Evolutionary conservation across 2,113 vertebrate genomes (phyloP).

Genomic region (Alectura lathami): DNA sequence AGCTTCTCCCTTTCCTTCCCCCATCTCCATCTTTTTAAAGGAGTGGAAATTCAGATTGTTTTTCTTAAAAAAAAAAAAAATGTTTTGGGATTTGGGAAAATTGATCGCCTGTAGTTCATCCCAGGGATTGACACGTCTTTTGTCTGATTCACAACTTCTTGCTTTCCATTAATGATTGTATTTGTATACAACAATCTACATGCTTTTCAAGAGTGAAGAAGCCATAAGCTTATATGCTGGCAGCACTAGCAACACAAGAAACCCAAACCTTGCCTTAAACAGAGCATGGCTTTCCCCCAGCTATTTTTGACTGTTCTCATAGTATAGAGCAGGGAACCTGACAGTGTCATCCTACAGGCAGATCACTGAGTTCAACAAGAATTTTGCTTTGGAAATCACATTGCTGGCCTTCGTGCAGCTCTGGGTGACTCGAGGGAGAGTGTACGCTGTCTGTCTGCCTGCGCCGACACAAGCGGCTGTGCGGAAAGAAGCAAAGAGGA

Average conservation of each 20-base stretch:
- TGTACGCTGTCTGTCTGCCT: neutral
- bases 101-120: constrained; percentile 47
- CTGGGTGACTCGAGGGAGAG: neutral
- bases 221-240: neutral
- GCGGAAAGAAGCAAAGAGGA: constrained; percentile 65
- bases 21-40: neutral
- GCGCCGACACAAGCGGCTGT: neutral
- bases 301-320: neutral
- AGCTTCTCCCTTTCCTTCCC: neutral
- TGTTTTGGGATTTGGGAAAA: constrained; percentile 62
- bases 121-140: constrained; percentile 46
- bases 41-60: constrained; percentile 14
- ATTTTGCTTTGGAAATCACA: neutral
- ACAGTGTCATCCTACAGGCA: neutral
- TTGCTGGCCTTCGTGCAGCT: neutral
- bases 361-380: neutral
- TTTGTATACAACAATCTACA: constrained; percentile 26
- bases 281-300: neutral
- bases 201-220: constrained; percentile 20
- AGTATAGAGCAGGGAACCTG: neutral
- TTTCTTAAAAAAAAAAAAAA: no score
- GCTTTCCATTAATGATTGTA: constrained; percentile 38
- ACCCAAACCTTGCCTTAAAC: neutral
- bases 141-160: constrained; percentile 14
- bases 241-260: neutral